These are phyloP conservation scores for Chondrosia reniformis DNA, from an alignment of 37 sponge, comb jelly and placozoan species.

Conservation along the genomic window DNA sequence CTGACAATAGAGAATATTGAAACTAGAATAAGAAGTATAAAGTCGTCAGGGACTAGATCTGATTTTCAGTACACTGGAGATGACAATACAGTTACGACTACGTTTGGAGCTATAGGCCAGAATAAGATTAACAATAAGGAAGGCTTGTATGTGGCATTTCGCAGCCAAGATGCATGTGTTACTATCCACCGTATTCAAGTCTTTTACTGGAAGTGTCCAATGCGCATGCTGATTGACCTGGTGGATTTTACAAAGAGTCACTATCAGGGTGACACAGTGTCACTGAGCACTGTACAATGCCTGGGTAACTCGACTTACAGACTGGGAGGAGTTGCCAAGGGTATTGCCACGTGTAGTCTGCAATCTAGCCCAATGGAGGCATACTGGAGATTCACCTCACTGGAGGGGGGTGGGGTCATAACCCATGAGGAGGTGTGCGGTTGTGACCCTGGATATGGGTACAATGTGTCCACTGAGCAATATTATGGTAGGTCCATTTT, in stretches of 20 bases:
- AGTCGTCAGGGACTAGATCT: neutral
- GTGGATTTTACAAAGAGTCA: neutral
- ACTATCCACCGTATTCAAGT: neutral
- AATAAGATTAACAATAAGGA: neutral
- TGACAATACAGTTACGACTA: neutral
- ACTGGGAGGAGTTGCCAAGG: neutral
- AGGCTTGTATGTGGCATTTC: slow-evolving; percentile 1
- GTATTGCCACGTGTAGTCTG: neutral
- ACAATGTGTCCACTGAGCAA: no score
- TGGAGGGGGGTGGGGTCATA: neutral
- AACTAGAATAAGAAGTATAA: no score
- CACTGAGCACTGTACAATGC: neutral
- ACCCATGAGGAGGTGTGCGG: no score
- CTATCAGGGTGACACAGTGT: neutral
- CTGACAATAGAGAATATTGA: neutral
- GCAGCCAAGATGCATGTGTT: neutral
- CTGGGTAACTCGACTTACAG: neutral
- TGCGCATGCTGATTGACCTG: no score
- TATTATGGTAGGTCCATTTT: no score
- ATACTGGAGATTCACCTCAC: neutral
- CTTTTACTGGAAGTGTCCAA: slow-evolving; percentile 5
- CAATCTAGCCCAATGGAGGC: neutral
- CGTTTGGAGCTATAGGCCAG: neutral
- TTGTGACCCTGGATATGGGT: no score
- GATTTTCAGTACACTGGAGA: neutral